Base-by-base conservation (phyloP, 2,797 vertebrate genomes). In the Cebuella pygmaea region DNA sequence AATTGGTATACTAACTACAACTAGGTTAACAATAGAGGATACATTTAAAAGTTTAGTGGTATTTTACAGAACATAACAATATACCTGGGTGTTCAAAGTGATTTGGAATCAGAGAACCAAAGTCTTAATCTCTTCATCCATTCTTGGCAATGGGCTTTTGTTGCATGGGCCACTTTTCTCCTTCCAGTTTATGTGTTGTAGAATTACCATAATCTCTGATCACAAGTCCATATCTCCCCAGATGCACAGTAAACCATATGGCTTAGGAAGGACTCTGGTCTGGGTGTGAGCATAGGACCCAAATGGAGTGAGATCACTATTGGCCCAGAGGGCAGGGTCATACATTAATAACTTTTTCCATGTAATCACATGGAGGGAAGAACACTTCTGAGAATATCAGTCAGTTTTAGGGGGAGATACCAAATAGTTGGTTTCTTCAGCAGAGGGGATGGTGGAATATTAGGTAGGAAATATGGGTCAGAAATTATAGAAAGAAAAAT, bases 401-500 rank as follows among this genome's bases (percentile, higher is more conserved):
- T 33, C 33, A 41, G 20, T 5, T 72, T 24, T 48, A 2, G 6
- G 4, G 12, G 7, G 11, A 4, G 24, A 41, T 46, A 5, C 17
- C 10, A 95, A 94, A 88, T 3, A 52, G 5, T 67, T 76, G 20
- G 9, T 94, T 94, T 57, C 26, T 59, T 59, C 39, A 87, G 10
- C 52, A 70, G 7, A 93, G 22, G 7, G 4, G 57, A 30, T 39
- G 6, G 4, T 46, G 24, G 24, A 20, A 44, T 74, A 84, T 55
- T 95, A 72, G 55, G 22, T 87, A 95, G 22, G n/a, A 84, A 92
- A 94, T 72, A 79, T 11, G 3, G 8, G 17, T 82, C 48, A 75
- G 4, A 81, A 93, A n/a, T 41, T 57, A 87, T 83, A 27, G 20
- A 90, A 94, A 87, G 64, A 90, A 95, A 92, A 90, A 74, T 4